A percentile compares a stretch with the other conserved stretches of the same genome.
Evolutionary conservation across 2,113 vertebrate genomes (phyloP).

Genomic region (Notiomystis cincta): DNA sequence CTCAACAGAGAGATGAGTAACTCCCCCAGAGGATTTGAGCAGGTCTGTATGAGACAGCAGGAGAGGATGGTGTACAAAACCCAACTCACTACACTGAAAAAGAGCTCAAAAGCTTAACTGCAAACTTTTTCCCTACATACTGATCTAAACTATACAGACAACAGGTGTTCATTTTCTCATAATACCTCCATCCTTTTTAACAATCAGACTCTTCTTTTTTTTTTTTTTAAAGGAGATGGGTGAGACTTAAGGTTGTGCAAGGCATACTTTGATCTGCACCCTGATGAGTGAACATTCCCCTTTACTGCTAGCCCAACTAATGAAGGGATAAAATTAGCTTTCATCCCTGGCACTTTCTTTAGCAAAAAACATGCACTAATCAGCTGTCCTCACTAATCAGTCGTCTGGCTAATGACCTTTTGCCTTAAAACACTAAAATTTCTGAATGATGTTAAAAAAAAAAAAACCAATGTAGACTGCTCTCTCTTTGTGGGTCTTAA

Average conservation of each 20-base stretch:
- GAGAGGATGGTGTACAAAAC: background rate
- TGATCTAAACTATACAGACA: background rate
- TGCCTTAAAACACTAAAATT: slow-evolving; percentile 81
- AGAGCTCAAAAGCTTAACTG: background rate
- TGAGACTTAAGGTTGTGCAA: slow-evolving; percentile 72
- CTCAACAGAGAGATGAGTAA: background rate
- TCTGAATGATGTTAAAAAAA: slow-evolving; percentile 69
- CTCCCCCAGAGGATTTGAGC: background rate
- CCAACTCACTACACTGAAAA: background rate
- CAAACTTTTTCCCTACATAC: background rate
- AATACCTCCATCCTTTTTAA: slow-evolving; percentile 23
- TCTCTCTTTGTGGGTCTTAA: slow-evolving; percentile 49
- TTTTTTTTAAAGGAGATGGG: background rate
- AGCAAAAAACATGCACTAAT: slow-evolving; percentile 82
- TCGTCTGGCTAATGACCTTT: slow-evolving; percentile 84
- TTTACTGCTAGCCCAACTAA: slow-evolving; percentile 88
- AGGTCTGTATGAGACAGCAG: fast-evolving
- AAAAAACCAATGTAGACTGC: slow-evolving; percentile 28
- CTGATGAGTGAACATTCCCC: slow-evolving; percentile 83
- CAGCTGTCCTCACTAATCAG: slow-evolving; percentile 89
- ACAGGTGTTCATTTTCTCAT: background rate
- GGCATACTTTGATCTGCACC: slow-evolving; percentile 87
- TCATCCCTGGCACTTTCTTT: slow-evolving; percentile 85
- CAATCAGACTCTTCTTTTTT: background rate
- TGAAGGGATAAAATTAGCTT: slow-evolving; percentile 92